These are phyloP conservation scores for Molossus molossus DNA, from an alignment of 2,797 vertebrate genomes.

Conservation along the genomic window DNA sequence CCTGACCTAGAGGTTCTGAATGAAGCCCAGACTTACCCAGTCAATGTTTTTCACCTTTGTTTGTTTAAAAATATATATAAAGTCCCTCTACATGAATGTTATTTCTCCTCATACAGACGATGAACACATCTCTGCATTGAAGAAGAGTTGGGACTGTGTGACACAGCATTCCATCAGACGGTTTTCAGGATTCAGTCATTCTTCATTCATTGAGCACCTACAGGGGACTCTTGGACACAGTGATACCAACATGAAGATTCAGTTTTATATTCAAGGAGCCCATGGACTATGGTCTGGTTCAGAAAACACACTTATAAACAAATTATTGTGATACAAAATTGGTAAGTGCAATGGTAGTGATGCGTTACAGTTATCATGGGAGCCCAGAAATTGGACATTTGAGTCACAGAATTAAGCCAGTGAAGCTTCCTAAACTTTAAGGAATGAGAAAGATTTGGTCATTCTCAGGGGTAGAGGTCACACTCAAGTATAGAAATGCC, in stretches of 20 bases:
- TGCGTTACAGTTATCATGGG: not conserved
- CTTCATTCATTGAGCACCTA: not conserved
- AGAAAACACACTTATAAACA: not conserved
- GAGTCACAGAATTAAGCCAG: not conserved
- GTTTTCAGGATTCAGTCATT: not conserved
- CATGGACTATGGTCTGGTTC: not conserved
- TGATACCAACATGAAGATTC: not conserved
- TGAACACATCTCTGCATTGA: not conserved
- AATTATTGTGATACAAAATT: not conserved
- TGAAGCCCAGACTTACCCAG: not conserved
- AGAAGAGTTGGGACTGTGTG: not conserved
- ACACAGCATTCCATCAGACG: not conserved
- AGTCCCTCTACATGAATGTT: not conserved
- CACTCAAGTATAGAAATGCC: not conserved
- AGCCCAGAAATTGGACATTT: not conserved
- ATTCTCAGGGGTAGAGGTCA: not conserved
- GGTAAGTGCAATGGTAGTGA: not conserved
- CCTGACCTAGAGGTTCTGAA: conserved; percentile 10
- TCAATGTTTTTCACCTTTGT: conserved; percentile 9
- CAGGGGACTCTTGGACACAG: not conserved
- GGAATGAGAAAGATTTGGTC: not conserved
- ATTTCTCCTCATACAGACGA: not conserved
- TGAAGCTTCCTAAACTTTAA: not conserved
- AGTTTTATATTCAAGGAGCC: not conserved
- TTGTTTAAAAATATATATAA: not conserved